phyloP scores from a whole-genome alignment of 2,113 vertebrate genomes.

The Nettapus auritus region DNA sequence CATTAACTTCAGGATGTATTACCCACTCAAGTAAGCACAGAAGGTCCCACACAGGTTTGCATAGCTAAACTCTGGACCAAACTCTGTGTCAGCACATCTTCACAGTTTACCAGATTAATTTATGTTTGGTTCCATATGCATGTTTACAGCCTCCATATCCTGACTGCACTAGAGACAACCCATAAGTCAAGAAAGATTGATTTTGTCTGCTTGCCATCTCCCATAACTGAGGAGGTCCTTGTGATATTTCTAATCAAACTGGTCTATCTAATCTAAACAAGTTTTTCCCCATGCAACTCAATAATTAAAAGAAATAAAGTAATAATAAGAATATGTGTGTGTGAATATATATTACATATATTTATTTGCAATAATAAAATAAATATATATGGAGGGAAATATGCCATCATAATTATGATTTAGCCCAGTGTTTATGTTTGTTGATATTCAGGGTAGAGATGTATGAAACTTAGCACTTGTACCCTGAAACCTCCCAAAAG shows the following conservation, averaged over 20 bases:
- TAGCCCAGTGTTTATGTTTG: background rate
- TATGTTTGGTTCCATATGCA: background rate
- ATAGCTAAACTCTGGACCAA: background rate
- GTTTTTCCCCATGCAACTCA: background rate
- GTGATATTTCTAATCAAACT: background rate
- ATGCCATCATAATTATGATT: background rate
- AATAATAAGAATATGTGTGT: background rate
- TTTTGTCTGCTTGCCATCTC: constrained; percentile 1
- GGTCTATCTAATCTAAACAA: background rate
- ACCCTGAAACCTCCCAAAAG: background rate
- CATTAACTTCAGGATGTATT: background rate
- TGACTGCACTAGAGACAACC: background rate
- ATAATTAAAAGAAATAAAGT: background rate
- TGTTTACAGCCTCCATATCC: background rate
- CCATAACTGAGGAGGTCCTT: background rate
- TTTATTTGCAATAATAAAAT: background rate
- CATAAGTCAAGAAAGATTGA: background rate
- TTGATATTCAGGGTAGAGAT: background rate
- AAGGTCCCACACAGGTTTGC: background rate
- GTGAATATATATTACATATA: background rate
- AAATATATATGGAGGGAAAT: background rate
- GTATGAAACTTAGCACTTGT: background rate
- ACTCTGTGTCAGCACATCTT: background rate
- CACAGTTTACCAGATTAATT: background rate
- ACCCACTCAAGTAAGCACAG: background rate